phyloP scores from a whole-genome alignment of 2,113 vertebrate species.

The Cinclus mexicanus region DNA sequence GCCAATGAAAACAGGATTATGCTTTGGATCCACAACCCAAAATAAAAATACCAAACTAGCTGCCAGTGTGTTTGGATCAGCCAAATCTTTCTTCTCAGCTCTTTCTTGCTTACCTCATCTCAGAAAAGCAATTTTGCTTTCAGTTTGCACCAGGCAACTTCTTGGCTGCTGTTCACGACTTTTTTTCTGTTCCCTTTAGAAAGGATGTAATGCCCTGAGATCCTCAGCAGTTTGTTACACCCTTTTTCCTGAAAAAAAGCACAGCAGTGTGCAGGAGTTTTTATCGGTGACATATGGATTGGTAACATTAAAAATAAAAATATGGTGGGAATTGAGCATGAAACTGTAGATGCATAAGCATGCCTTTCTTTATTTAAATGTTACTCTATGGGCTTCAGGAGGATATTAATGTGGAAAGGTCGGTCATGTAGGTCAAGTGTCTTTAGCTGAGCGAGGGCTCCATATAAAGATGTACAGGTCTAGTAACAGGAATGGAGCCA shows the following conservation, averaged over 20 bases:
- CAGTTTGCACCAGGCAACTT: slow-evolving; percentile 1
- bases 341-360: neutral
- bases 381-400: neutral
- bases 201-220: neutral
- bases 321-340: neutral
- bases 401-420: neutral
- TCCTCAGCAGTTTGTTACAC: neutral
- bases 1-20: slow-evolving; percentile 27
- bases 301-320: neutral
- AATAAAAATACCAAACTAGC: slow-evolving; percentile 6
- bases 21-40: neutral
- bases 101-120: neutral
- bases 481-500: neutral
- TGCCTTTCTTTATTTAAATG: neutral
- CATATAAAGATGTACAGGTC: neutral
- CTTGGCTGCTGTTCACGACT: neutral
- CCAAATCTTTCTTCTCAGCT: neutral
- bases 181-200: slow-evolving; percentile 1
- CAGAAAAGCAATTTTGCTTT: slow-evolving; percentile 27
- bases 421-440: neutral
- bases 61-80: neutral
- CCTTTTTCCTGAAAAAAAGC: neutral
- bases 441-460: neutral
- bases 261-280: neutral
- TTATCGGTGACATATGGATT: neutral